Percentiles rank a stretch among this genome's conserved stretches.
Evolutionary conservation across 2,113 vertebrate species (phyloP).

Genomic region (Zosterops borbonicus): DNA sequence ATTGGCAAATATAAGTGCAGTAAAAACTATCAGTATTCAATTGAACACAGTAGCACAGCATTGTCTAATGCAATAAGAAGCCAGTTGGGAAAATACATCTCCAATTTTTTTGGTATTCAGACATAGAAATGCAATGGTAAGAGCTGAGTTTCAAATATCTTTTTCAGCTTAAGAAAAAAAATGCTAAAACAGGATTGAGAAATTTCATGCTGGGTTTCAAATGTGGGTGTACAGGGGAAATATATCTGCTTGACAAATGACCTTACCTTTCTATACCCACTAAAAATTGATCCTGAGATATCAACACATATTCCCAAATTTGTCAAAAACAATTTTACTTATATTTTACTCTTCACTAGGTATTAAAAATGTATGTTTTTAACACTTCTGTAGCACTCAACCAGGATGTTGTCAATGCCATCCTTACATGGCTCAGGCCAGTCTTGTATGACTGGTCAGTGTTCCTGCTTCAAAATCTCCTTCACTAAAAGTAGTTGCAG

Average conservation of each 20-base stretch:
- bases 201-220: constrained; percentile 45
- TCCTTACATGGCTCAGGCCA: constrained; percentile 32
- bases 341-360: constrained; percentile 40
- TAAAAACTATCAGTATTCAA: background rate
- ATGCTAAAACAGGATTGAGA: constrained; percentile 14
- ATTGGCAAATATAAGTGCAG: background rate
- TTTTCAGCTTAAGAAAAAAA: constrained; percentile 27
- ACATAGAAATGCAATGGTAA: background rate
- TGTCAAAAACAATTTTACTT: constrained; percentile 51
- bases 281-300: constrained; percentile 48
- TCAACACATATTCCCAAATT: constrained; percentile 60
- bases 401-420: constrained; percentile 50
- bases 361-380: constrained; percentile 63
- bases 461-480: constrained; percentile 53
- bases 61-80: constrained; percentile 16
- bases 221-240: background rate
- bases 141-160: constrained; percentile 10
- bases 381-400: constrained; percentile 17
- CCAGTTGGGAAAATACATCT: background rate
- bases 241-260: constrained; percentile 46
- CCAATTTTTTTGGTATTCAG: background rate
- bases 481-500: constrained; percentile 27
- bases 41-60: background rate
- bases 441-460: constrained; percentile 44
- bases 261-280: constrained; percentile 14